These are phyloP conservation scores for Brachionus asplanchnoidis DNA, from an alignment of 1,140 invertebrate genomes.

Conservation along the genomic window DNA sequence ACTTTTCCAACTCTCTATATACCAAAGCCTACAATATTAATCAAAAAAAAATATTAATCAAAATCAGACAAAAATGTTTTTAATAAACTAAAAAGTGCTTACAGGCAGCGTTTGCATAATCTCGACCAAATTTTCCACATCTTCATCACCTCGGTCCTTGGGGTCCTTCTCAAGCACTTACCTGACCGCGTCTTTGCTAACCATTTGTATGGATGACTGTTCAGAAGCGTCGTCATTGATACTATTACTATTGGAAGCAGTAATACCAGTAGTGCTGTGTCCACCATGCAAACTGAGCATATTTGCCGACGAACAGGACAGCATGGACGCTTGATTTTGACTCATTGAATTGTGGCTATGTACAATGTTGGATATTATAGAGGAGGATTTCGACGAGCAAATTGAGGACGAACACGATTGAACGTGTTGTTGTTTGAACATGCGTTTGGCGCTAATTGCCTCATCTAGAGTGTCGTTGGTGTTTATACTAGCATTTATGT, in stretches of 20 bases:
- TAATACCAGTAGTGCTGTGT: conserved; percentile 1
- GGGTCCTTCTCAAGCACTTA: conserved; percentile 97
- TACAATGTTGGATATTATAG: not conserved
- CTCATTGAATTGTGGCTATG: conserved; percentile 14
- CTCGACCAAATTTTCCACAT: conserved; percentile 88
- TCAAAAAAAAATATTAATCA: not conserved
- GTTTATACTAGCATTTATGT: conserved; percentile 27
- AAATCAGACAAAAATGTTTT: not conserved
- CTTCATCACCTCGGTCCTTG: conserved; percentile 81
- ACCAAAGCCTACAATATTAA: too few species aligned
- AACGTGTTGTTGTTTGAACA: not conserved
- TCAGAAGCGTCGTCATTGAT: conserved; percentile 20
- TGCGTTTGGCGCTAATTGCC: not conserved
- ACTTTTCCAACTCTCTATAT: not conserved
- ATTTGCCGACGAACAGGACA: not conserved
- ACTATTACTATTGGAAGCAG: conserved; percentile 26
- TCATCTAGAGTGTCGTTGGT: conserved; percentile 28
- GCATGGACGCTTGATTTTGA: not conserved
- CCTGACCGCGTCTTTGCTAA: conserved; percentile 75
- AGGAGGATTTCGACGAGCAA: conserved; percentile 13
- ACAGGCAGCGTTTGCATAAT: conserved; percentile 86
- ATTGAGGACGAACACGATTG: conserved; percentile 18
- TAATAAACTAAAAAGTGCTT: not conserved
- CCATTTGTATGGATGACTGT: conserved; percentile 28
- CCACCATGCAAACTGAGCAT: not conserved